These are phyloP conservation scores for Junco hyemalis DNA, from an alignment of 2,113 vertebrate species.

Conservation along the genomic window DNA sequence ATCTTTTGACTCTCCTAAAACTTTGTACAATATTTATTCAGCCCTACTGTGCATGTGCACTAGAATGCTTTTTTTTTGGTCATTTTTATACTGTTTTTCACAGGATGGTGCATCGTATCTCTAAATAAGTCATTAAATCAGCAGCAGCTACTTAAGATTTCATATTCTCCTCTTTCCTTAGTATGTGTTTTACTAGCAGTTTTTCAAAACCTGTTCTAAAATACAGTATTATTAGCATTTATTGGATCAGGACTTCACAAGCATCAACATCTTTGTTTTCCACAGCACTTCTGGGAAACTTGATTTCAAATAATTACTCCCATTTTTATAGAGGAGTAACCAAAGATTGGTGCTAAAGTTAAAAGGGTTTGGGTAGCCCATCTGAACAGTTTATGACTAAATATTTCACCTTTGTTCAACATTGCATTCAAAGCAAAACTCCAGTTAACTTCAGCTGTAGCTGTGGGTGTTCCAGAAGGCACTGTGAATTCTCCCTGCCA, in stretches of 20 bases:
- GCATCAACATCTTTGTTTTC: not conserved
- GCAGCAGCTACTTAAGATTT: not conserved
- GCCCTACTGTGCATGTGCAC: not conserved
- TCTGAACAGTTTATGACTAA: not conserved
- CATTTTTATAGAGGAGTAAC: not conserved
- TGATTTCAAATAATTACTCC: not conserved
- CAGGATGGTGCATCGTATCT: not conserved
- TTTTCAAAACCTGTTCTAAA: not conserved
- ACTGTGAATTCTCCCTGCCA: not conserved
- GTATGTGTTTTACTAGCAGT: not conserved
- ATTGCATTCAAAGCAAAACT: not conserved
- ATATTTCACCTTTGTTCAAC: not conserved
- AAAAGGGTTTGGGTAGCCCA: not conserved
- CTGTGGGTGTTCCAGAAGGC: not conserved
- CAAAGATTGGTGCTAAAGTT: not conserved
- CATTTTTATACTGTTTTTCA: not conserved
- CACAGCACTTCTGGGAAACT: not conserved
- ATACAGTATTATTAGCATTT: not conserved
- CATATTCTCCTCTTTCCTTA: not conserved
- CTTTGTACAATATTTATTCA: not conserved
- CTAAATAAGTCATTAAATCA: not conserved
- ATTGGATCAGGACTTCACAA: not conserved
- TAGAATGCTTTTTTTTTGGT: not conserved
- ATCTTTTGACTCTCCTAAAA: not conserved
- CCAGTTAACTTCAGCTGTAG: not conserved